Conservation (phyloP, 2,797 vertebrate genomes). For the Sebastes steindachneri region DNA sequence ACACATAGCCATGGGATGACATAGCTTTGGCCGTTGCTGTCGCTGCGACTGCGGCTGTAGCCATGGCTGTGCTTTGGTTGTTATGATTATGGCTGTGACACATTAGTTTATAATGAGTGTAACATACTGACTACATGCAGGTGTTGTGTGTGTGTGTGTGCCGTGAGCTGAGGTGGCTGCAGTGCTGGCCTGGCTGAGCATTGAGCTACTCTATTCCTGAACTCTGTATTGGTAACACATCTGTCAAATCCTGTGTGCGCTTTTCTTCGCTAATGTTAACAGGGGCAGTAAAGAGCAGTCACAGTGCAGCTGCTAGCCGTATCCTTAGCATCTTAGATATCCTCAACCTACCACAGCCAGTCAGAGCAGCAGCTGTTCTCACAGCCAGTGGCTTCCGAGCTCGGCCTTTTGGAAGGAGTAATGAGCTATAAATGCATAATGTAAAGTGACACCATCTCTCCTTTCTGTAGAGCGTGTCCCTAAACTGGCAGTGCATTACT, state of each 20-base stretch:
- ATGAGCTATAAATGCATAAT: slow-evolving; percentile 36
- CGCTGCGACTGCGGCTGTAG: not conserved
- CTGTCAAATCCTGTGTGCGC: not conserved
- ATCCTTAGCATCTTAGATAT: not conserved
- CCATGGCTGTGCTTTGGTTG: not conserved
- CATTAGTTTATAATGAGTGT: not conserved
- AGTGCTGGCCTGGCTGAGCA: not conserved
- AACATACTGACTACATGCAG: not conserved
- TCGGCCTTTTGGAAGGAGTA: slow-evolving; percentile 19
- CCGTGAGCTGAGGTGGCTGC: not conserved
- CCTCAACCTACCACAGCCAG: not conserved
- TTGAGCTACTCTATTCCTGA: not conserved
- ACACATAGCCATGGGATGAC: not conserved
- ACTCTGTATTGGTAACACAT: not conserved
- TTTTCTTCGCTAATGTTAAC: not conserved
- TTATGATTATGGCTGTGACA: not conserved
- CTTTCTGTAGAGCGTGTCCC: not conserved
- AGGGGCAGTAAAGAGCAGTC: not conserved
- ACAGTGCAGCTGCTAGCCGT: not conserved
- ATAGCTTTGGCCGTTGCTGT: not conserved
- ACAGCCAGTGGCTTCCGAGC: slow-evolving; percentile 29
- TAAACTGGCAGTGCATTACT: not conserved
- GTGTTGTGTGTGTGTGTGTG: not conserved
- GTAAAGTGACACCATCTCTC: slow-evolving; percentile 21
- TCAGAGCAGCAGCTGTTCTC: slow-evolving; percentile 22